Conservation (phyloP, 2,113 vertebrate genomes). For the Aptenodytes patagonicus region DNA sequence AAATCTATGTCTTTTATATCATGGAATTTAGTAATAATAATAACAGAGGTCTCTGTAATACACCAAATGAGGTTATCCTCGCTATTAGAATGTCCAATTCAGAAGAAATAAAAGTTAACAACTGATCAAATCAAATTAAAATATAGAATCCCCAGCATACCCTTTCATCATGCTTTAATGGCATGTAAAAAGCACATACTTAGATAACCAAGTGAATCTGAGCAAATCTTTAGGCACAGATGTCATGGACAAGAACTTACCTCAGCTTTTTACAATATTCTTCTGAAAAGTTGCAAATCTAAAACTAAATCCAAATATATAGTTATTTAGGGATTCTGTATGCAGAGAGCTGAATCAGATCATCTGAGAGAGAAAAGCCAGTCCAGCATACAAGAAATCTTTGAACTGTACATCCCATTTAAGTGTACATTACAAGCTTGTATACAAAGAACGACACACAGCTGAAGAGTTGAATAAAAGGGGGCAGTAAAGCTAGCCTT, state of each 20-base stretch:
- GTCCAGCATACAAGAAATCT: neutral
- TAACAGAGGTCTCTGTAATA: constrained; percentile 9
- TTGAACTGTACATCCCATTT: neutral
- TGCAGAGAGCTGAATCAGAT: neutral
- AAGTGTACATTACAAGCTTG: neutral
- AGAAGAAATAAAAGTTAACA: constrained; percentile 63
- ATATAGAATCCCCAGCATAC: constrained; percentile 46
- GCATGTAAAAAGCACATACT: constrained; percentile 6
- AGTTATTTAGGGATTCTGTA: constrained; percentile 10
- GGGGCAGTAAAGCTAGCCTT: neutral
- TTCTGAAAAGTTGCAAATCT: constrained; percentile 41
- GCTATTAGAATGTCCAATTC: constrained; percentile 40
- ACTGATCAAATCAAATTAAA: constrained; percentile 63
- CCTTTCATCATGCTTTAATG: constrained; percentile 52
- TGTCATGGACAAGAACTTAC: constrained; percentile 30
- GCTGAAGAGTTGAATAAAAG: neutral
- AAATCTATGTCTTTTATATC: neutral
- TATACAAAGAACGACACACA: neutral
- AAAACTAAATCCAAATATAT: constrained; percentile 39
- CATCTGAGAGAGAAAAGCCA: neutral
- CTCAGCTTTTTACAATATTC: constrained; percentile 25
- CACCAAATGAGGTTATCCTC: neutral
- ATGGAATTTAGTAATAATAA: neutral
- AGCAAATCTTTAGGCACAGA: constrained; percentile 26
- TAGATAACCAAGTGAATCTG: constrained; percentile 34